A percentile compares a stretch with the other conserved stretches of the same genome.
phyloP scores from a whole-genome alignment of 2,888 invertebrate genomes.

The Eupelmus urozonus region DNA sequence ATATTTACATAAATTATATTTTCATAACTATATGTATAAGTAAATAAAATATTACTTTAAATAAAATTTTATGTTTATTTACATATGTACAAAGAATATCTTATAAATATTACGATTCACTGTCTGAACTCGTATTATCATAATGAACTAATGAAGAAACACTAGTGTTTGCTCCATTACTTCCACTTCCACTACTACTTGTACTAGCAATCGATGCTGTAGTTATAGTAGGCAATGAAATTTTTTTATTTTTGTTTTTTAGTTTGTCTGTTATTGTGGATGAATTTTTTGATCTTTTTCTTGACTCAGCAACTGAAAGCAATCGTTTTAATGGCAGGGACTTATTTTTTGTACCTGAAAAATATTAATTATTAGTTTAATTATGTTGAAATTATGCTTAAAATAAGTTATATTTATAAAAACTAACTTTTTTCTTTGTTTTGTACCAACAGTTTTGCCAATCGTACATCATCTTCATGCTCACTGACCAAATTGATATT shows the following conservation, averaged over 20 bases:
- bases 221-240: constrained; percentile 38
- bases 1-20: constrained; percentile 14
- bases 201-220: constrained; percentile 56
- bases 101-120: constrained; percentile 66
- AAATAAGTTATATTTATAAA: not conserved
- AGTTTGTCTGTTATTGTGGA: not conserved
- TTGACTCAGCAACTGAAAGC: constrained; percentile 67
- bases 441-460: constrained; percentile 87
- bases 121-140: constrained; percentile 74
- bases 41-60: constrained; percentile 8
- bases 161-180: constrained; percentile 21
- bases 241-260: constrained; percentile 52
- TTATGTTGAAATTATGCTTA: not conserved
- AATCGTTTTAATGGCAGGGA: constrained; percentile 66
- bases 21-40: constrained; percentile 6
- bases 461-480: constrained; percentile 86
- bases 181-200: constrained; percentile 47
- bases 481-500: constrained; percentile 89
- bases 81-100: constrained; percentile 61
- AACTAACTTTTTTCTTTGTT: constrained; percentile 81
- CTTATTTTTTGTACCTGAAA: constrained; percentile 64
- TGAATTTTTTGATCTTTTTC: constrained; percentile 61
- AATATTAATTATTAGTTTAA: constrained; percentile 23
- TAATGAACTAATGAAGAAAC: constrained; percentile 71
- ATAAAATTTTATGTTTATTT: constrained; percentile 55